Conservation (phyloP, 2,888 invertebrate species). For the Trypoxylon attenuatum region DNA sequence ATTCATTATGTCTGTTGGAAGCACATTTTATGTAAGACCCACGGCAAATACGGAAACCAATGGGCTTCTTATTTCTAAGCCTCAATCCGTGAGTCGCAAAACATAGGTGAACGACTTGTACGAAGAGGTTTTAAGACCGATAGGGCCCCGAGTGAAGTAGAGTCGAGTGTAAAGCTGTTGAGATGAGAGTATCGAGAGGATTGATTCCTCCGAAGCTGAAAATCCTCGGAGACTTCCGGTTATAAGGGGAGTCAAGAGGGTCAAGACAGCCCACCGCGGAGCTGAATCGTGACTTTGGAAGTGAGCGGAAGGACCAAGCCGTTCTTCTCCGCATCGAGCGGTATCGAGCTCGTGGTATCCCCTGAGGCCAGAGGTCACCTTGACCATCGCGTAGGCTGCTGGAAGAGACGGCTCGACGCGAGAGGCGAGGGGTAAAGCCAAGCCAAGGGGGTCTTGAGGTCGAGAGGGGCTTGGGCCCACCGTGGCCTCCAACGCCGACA, state of each 20-base stretch:
- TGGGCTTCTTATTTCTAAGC: too few relatives aligned
- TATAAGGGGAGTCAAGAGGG: background rate
- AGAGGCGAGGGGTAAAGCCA: background rate
- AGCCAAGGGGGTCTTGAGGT: slow-evolving; percentile 17
- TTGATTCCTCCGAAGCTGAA: background rate
- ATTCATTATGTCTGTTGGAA: background rate
- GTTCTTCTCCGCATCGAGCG: slow-evolving; percentile 9
- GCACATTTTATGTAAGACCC: background rate
- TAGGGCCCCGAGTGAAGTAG: too few relatives aligned
- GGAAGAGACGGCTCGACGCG: background rate
- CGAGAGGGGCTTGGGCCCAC: slow-evolving; percentile 31
- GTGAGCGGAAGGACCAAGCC: background rate
- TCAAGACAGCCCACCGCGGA: background rate
- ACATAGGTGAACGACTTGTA: too few relatives aligned
- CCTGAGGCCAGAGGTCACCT: slow-evolving; percentile 58
- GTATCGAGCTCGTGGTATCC: slow-evolving; percentile 2
- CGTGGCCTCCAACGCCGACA: slow-evolving; percentile 67
- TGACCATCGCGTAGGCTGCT: slow-evolving; percentile 64
- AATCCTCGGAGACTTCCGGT: background rate
- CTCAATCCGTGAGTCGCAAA: too few relatives aligned
- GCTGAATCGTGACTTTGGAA: background rate
- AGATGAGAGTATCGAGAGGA: background rate
- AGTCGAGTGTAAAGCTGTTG: background rate
- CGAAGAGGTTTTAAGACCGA: too few relatives aligned
- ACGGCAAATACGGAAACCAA: too few relatives aligned